Percentiles rank a stretch among this genome's conserved stretches.
phyloP scores from a whole-genome alignment of 1,140 invertebrate species.

The Araneus ventricosus region DNA sequence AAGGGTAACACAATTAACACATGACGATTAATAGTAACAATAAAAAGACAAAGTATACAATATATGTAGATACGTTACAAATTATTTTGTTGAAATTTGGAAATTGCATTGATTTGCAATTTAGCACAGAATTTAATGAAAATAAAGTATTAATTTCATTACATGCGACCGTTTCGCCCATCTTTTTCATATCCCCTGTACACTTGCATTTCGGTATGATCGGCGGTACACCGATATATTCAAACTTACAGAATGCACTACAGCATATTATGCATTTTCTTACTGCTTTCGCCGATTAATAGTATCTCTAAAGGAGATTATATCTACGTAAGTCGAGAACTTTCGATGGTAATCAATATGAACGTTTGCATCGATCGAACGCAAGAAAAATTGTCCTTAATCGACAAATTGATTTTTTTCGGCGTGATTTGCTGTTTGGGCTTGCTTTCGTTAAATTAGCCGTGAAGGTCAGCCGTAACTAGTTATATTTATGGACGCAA shows the following conservation, averaged over 20 bases:
- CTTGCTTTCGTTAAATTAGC: constrained; percentile 71
- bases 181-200: too few species aligned
- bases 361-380: constrained; percentile 42
- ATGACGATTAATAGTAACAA: too few species aligned
- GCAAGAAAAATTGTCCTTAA: constrained; percentile 68
- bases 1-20: too few species aligned
- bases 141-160: too few species aligned
- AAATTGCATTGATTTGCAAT: too few species aligned
- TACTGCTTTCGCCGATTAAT: not conserved
- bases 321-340: not conserved
- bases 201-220: too few species aligned
- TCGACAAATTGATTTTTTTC: constrained; percentile 70
- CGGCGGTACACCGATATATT: too few species aligned
- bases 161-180: too few species aligned
- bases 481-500: constrained; percentile 73
- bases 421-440: constrained; percentile 68
- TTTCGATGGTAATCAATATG: constrained; percentile 38
- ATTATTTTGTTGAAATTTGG: too few species aligned
- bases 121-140: too few species aligned
- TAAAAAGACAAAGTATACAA: too few species aligned
- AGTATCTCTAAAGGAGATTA: not conserved
- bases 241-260: not conserved
- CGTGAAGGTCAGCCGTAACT: constrained; percentile 67
- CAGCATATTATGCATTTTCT: not conserved
- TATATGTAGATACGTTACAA: too few species aligned